These are phyloP conservation scores for Cotesia typhae DNA, from an alignment of 1,140 invertebrate species.

Conservation along the genomic window DNA sequence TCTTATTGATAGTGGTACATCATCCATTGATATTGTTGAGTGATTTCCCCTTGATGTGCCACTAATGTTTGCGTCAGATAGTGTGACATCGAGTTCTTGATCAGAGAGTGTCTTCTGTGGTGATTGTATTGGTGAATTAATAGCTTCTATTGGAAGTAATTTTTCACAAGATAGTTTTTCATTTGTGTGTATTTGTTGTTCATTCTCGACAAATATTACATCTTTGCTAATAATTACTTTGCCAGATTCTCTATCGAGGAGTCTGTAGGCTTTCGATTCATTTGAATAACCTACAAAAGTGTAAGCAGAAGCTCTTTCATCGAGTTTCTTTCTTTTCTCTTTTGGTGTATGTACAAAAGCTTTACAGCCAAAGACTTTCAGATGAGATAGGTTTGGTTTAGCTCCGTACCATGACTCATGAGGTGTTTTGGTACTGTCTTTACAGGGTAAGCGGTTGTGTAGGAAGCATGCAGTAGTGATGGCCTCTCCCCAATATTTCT, in stretches of 20 bases:
- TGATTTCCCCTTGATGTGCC: too few relatives aligned
- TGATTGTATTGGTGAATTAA: too few relatives aligned
- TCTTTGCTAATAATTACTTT: not conserved
- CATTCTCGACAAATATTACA: not conserved
- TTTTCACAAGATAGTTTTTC: too few relatives aligned
- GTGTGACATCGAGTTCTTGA: too few relatives aligned
- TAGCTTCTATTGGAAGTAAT: too few relatives aligned
- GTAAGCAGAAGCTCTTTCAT: constrained; percentile 44
- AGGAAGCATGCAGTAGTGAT: constrained; percentile 28
- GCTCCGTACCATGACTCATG: constrained; percentile 44
- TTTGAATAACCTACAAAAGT: constrained; percentile 50
- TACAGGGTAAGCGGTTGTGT: not conserved
- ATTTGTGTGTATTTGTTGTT: too few relatives aligned
- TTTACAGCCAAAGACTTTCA: constrained; percentile 58
- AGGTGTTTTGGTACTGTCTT: constrained; percentile 19
- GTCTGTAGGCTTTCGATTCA: constrained; percentile 45
- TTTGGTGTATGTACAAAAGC: constrained; percentile 43
- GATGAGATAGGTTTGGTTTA: constrained; percentile 44
- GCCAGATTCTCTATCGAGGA: not conserved
- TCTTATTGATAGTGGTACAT: too few relatives aligned
- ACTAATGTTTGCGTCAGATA: too few relatives aligned
- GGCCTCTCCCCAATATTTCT: constrained; percentile 59
- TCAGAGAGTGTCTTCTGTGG: too few relatives aligned
- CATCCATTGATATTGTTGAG: too few relatives aligned
- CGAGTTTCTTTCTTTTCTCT: constrained; percentile 46